These are phyloP conservation scores for Turritopsis rubra DNA, from an alignment of 30 jellyfish, hydroid and myxozoan genomes.

Conservation along the genomic window DNA sequence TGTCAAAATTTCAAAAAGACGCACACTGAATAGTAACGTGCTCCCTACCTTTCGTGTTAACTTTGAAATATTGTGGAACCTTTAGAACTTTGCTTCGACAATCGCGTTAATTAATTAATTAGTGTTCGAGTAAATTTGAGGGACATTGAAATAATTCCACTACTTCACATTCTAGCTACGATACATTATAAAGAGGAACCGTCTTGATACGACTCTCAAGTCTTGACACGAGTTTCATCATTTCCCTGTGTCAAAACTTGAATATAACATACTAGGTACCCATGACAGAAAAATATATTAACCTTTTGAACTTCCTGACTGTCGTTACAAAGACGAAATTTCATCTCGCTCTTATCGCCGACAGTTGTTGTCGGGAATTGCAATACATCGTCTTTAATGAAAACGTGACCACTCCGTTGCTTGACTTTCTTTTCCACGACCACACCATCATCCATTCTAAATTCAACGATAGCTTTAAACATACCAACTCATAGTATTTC, in stretches of 20 bases:
- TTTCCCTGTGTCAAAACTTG: background rate
- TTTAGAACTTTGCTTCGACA: too few relatives aligned
- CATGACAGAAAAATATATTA: background rate
- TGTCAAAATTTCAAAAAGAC: too few relatives aligned
- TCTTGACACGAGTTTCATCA: background rate
- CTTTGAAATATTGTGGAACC: too few relatives aligned
- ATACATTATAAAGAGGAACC: too few relatives aligned
- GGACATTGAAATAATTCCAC: too few relatives aligned
- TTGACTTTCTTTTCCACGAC: background rate
- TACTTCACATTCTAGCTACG: too few relatives aligned
- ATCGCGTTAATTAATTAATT: too few relatives aligned
- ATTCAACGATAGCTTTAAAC: background rate
- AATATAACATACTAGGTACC: background rate
- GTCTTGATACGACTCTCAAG: too few relatives aligned
- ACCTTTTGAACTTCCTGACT: slow-evolving; percentile 73
- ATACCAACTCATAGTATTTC: background rate
- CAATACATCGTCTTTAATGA: slow-evolving; percentile 60
- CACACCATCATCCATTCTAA: background rate
- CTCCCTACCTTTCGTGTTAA: too few relatives aligned
- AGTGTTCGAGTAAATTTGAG: too few relatives aligned
- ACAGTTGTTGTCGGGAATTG: slow-evolving; percentile 41
- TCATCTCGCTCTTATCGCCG: slow-evolving; percentile 53
- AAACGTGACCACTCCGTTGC: slow-evolving; percentile 21
- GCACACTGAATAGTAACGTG: too few relatives aligned
- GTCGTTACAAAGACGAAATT: slow-evolving; percentile 79